Evolutionary conservation across 2,113 vertebrate genomes (phyloP), one percentile per base, ranked within the genome.

Genomic region (Osmerus eperlanus): DNA sequence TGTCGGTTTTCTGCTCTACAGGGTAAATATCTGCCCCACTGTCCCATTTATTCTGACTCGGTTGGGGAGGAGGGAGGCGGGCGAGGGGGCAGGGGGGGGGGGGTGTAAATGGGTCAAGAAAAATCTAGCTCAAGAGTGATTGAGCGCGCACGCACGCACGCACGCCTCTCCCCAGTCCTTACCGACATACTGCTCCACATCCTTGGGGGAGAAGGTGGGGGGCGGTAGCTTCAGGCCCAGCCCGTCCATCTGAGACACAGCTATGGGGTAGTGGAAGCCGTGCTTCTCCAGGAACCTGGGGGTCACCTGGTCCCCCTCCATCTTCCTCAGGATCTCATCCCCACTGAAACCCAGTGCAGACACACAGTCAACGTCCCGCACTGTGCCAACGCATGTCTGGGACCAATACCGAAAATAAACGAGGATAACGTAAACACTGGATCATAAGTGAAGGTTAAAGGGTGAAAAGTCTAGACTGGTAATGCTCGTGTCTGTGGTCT

Each of bases 131-230:
- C n/a, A 59, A 59, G 19, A 23, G 19, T 23, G 58, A 9, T 63
- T 63, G 61, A 63, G 14, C 5, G 58, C 25, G 15, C 14, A 47
- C 36, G 0, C 54, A 47, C 36, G 0, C 54, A 28, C 63, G 19
- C 53, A 53, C 65, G 56, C 60, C 66, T 16, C 16, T 11, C 28
- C 56, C 19, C 16, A 1, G 8, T 67, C 15, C 97, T 94, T 94
- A 99, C 97, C 97, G 71, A 99, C 97, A 74, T 96, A 97, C 73
- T 90, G 94, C 91, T 98, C 95, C 91, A 99, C 97, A 76, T 99
- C 95, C 84, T 83, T 91, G 81, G 97, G 95, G 0, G 96, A 96
- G 85, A 99, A 99, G 8, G 92, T 90, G 8, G 92, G 88, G 0
- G 92, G 86, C 6, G 97, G 97, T 47, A 99, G 94, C 80, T 92